phyloP scores from a whole-genome alignment of 2,888 invertebrate genomes.

The Colletes collaris region DNA sequence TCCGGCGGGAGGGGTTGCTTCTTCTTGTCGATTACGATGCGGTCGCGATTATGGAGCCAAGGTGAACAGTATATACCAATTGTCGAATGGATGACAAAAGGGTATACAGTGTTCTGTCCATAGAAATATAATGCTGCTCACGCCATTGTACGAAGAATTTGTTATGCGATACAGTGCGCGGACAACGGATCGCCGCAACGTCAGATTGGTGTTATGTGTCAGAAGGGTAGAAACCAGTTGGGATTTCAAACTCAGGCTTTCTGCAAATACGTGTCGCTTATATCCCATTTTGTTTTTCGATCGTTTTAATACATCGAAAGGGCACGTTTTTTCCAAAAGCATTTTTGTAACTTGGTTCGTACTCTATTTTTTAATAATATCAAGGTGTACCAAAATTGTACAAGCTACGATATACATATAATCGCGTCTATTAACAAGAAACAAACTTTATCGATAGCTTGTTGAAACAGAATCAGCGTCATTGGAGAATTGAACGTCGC shows the following conservation, averaged over 20 bases:
- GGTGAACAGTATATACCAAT: not conserved
- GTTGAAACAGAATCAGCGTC: no score
- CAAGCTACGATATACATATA: no score
- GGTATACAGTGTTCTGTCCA: no score
- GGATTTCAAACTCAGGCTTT: slow-evolving; percentile 48
- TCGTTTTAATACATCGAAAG: not conserved
- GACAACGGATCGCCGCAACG: slow-evolving; percentile 57
- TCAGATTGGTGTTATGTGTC: slow-evolving; percentile 67
- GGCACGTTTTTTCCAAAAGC: not conserved
- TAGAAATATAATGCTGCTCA: slow-evolving; percentile 19
- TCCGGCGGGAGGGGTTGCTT: not conserved
- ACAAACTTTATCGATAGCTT: no score
- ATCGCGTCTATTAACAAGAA: no score
- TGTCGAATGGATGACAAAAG: not conserved
- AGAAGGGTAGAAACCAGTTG: slow-evolving; percentile 57
- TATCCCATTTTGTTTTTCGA: not conserved
- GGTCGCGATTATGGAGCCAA: not conserved
- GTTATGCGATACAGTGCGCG: slow-evolving; percentile 72
- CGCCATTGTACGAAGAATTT: slow-evolving; percentile 69
- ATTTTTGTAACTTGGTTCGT: no score
- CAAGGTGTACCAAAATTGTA: no score
- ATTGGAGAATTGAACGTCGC: no score
- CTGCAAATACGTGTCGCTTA: not conserved
- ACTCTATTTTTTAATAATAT: not conserved
- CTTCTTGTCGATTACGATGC: not conserved